phyloP scores from a whole-genome alignment of 2,888 invertebrate genomes.

The Cynaeus angustus region DNA sequence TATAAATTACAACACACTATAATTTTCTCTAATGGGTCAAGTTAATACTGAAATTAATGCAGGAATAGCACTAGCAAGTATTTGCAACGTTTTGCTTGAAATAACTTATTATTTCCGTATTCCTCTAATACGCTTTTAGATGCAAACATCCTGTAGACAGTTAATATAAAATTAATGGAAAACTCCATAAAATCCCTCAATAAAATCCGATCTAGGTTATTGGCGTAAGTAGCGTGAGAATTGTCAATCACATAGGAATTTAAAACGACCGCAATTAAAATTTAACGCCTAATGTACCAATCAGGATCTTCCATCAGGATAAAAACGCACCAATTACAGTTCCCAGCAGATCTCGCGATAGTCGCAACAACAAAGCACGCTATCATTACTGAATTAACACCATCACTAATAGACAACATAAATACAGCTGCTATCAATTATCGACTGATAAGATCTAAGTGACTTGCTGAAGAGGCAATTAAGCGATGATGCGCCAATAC shows the following conservation, averaged over 20 bases:
- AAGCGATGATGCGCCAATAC: slow-evolving; percentile 40
- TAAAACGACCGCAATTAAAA: slow-evolving; percentile 54
- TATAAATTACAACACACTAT: slow-evolving; percentile 46
- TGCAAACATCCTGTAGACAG: slow-evolving; percentile 35
- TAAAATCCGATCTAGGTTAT: slow-evolving; percentile 32
- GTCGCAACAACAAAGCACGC: slow-evolving; percentile 58
- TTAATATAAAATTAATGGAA: slow-evolving; percentile 31
- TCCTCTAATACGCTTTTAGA: slow-evolving; percentile 23
- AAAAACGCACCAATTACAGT: slow-evolving; percentile 58
- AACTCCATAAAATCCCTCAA: background rate
- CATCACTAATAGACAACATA: slow-evolving; percentile 60
- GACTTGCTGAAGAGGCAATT: slow-evolving; percentile 60
- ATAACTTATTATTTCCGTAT: slow-evolving; percentile 44
- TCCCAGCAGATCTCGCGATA: slow-evolving; percentile 54
- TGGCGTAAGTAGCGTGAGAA: slow-evolving; percentile 48
- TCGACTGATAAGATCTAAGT: slow-evolving; percentile 60
- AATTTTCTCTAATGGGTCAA: slow-evolving; percentile 49
- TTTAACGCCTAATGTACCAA: slow-evolving; percentile 56
- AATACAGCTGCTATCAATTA: slow-evolving; percentile 63
- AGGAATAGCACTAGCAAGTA: slow-evolving; percentile 48
- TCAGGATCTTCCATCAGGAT: slow-evolving; percentile 35
- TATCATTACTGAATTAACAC: slow-evolving; percentile 61
- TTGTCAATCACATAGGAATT: slow-evolving; percentile 48
- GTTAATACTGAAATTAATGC: slow-evolving; percentile 48
- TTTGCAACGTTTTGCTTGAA: slow-evolving; percentile 31